Percentiles rank a stretch among this genome's conserved stretches.
Evolutionary conservation across 2,113 vertebrate species (phyloP).

Genomic region (Gasterosteus aculeatus): DNA sequence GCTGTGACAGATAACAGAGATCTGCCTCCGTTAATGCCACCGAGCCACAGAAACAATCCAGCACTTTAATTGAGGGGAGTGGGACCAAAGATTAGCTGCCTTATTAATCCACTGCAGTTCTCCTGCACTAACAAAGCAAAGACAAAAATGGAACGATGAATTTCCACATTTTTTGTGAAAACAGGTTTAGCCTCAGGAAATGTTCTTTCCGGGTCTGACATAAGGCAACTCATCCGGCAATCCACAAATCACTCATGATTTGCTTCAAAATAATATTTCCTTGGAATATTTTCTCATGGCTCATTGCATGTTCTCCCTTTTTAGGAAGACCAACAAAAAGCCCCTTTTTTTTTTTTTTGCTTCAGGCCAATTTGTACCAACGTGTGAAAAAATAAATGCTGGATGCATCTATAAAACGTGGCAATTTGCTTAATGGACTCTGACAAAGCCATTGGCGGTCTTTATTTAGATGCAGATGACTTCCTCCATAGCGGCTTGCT

Average conservation of each 20-base stretch:
- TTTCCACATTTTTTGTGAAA: conserved; percentile 36
- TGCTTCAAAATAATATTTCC: conserved; percentile 48
- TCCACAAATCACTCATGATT: conserved; percentile 40
- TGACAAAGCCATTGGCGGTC: conserved; percentile 78
- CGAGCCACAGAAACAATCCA: conserved; percentile 29
- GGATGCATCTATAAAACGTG: conserved; percentile 76
- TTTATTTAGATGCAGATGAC: conserved; percentile 82
- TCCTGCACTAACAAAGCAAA: conserved; percentile 6
- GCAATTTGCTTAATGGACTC: conserved; percentile 82
- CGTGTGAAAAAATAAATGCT: conserved; percentile 44
- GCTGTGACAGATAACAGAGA: conserved; percentile 59
- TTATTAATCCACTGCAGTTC: conserved; percentile 22
- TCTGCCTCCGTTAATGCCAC: conserved; percentile 49
- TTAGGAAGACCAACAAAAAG: conserved; percentile 54
- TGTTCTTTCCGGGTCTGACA: conserved; percentile 35
- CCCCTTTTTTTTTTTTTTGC: conserved; percentile 53
- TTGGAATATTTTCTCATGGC: conserved; percentile 23
- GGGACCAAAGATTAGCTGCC: conserved; percentile 13
- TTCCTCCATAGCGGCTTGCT: conserved; percentile 69
- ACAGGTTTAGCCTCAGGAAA: conserved; percentile 18
- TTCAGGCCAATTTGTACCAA: conserved; percentile 54
- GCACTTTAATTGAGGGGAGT: conserved; percentile 34
- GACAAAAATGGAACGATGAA: conserved; percentile 6
- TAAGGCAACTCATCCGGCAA: conserved; percentile 21
- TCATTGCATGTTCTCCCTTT: conserved; percentile 30